Conservation (phyloP, 2,113 vertebrate species). For the Hyaena hyaena region DNA sequence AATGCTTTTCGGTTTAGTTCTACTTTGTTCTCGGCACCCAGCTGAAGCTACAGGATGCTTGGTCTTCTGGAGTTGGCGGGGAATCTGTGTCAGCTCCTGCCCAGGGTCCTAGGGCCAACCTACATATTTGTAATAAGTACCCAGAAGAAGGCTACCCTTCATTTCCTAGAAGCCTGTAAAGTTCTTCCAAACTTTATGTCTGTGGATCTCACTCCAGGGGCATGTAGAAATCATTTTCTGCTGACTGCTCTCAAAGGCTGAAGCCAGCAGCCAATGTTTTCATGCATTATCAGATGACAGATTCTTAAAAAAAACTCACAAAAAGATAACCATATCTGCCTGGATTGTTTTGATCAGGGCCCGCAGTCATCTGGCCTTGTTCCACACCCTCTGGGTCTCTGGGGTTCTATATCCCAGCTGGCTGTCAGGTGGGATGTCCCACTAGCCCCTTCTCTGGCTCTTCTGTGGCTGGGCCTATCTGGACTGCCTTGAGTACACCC, state of each 20-base stretch:
- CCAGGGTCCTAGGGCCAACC: neutral
- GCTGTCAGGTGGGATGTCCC: neutral
- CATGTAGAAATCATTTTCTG: slow-evolving; percentile 30
- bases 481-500: neutral
- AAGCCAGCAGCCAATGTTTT: neutral
- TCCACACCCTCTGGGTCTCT: neutral
- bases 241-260: neutral
- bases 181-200: neutral
- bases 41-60: neutral
- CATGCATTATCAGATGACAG: slow-evolving; percentile 2
- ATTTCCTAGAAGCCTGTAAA: neutral
- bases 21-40: neutral
- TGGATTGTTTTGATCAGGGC: neutral
- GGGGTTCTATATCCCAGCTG: neutral
- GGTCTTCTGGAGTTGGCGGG: neutral
- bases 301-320: slow-evolving; percentile 3
- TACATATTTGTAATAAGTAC: neutral
- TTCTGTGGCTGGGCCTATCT: neutral
- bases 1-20: neutral
- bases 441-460: neutral
- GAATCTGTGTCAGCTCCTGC: neutral
- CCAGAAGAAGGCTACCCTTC: neutral
- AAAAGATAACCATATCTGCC: neutral
- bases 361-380: neutral
- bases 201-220: neutral